Conservation (phyloP, 2,888 invertebrate species). For the Drosophila paramelanica region DNA sequence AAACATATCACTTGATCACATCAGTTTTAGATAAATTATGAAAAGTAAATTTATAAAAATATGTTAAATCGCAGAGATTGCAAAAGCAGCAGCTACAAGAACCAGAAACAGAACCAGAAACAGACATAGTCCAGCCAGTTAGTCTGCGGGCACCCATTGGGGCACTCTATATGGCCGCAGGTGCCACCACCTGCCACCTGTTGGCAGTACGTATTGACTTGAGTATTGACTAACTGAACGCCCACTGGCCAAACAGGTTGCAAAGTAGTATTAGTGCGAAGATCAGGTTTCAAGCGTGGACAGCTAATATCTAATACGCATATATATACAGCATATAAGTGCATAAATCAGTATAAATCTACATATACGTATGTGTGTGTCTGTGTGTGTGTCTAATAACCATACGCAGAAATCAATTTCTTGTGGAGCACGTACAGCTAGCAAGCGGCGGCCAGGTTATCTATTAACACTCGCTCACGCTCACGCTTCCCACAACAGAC, state of each 20-base stretch:
- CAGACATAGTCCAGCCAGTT: slow-evolving; percentile 30
- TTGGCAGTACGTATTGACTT: slow-evolving; percentile 46
- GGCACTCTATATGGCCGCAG: slow-evolving; percentile 44
- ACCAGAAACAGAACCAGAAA: slow-evolving; percentile 22
- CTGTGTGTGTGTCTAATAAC: slow-evolving; percentile 31
- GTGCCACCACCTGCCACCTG: slow-evolving; percentile 53
- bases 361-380: neutral
- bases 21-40: slow-evolving; percentile 2
- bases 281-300: slow-evolving; percentile 47
- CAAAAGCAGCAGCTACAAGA: slow-evolving; percentile 14
- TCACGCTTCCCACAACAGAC: slow-evolving; percentile 46
- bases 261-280: slow-evolving; percentile 12
- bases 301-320: slow-evolving; percentile 6
- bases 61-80: slow-evolving; percentile 11
- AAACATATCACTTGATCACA: neutral
- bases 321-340: slow-evolving; percentile 4
- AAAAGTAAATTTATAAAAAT: slow-evolving; percentile 4
- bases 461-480: slow-evolving; percentile 26
- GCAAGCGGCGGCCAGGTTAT: slow-evolving; percentile 6
- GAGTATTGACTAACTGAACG: slow-evolving; percentile 56
- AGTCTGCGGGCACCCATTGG: slow-evolving; percentile 45
- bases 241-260: slow-evolving; percentile 67
- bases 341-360: slow-evolving; percentile 1
- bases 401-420: slow-evolving; percentile 62
- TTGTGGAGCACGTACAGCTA: slow-evolving; percentile 56